Percentiles rank a stretch among this genome's conserved stretches.
Conservation (phyloP, 2,797 vertebrate species). For the Nothura maculosa region DNA sequence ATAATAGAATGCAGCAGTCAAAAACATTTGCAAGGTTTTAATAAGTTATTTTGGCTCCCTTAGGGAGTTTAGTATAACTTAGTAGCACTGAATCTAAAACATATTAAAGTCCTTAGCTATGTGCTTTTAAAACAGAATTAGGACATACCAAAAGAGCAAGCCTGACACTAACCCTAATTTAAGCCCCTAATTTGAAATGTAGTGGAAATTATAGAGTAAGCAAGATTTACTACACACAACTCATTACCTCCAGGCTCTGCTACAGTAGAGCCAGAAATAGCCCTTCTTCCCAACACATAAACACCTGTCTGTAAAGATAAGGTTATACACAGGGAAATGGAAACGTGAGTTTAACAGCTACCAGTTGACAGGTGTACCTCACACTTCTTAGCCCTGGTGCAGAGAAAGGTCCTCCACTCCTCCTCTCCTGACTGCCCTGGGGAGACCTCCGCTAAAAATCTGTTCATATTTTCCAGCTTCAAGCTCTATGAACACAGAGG, state of each 20-base stretch:
- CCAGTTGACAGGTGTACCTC: background rate
- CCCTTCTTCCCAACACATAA: conserved; percentile 6
- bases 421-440: background rate
- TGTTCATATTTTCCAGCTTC: background rate
- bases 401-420: background rate
- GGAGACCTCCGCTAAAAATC: background rate
- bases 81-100: conserved; percentile 80
- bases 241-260: conserved; percentile 65
- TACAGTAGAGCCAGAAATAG: conserved; percentile 43
- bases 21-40: conserved; percentile 81
- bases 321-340: background rate
- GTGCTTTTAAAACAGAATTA: conserved; percentile 75
- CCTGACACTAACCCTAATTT: conserved; percentile 66
- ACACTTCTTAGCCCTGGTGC: background rate
- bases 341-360: conserved; percentile 42
- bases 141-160: conserved; percentile 51
- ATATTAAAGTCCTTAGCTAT: conserved; percentile 82
- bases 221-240: conserved; percentile 52
- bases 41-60: conserved; percentile 81
- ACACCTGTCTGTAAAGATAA: conserved; percentile 60
- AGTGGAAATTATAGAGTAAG: conserved; percentile 53
- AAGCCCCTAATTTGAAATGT: conserved; percentile 65
- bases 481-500: background rate
- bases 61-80: conserved; percentile 74
- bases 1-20: conserved; percentile 78